Evolutionary conservation across 2,888 invertebrate genomes (phyloP), one percentile per base, ranked within the genome.

Genomic region (Autographa pulchrina): DNA sequence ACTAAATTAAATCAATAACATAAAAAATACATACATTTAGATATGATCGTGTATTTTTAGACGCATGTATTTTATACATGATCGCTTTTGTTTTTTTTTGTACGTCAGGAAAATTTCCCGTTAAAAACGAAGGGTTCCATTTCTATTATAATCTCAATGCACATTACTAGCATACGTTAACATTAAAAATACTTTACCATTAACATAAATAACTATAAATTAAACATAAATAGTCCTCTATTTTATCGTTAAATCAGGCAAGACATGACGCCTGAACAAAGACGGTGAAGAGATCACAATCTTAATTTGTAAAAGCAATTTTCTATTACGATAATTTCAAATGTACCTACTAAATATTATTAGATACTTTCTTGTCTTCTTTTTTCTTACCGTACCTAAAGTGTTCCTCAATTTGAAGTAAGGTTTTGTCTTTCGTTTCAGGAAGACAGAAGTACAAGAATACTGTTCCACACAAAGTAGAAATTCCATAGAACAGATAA

Each of bases 381-480:
- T 80, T 86, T 77, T 89, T 91, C 72, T 91, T 91, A 0, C 92
- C 90, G 65, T 91, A 82, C 70, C 93, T 93, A 84, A 96, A 97
- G 72, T 94, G 88, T 78, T 96, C 96, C 81, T 97, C 97, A 75
- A 97, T 97, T 92, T 97, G 96, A 63, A 97, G 91, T 60, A 97
- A 91, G 8, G 97, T 97, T 86, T 97, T 97, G 18, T 96, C 96
- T 82, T 96, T 97, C 0, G 97, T 98, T 92, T 97, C 97, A 0
- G 97, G 97, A 66, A 97, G 91, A 75, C 91, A 96, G 72, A 96
- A 92, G 80, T 96, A 97, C 16, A 97, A 91, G 83, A 97, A 96
- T 68, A 97, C 78, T 3, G 97, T 96, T 9, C 97, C 97, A 6
- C 96, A 62, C 2, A 97, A 87, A 1, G 97, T 96, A 43, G 97